phyloP scores from a whole-genome alignment of 1,140 invertebrate genomes.

The Dysdera silvatica region DNA sequence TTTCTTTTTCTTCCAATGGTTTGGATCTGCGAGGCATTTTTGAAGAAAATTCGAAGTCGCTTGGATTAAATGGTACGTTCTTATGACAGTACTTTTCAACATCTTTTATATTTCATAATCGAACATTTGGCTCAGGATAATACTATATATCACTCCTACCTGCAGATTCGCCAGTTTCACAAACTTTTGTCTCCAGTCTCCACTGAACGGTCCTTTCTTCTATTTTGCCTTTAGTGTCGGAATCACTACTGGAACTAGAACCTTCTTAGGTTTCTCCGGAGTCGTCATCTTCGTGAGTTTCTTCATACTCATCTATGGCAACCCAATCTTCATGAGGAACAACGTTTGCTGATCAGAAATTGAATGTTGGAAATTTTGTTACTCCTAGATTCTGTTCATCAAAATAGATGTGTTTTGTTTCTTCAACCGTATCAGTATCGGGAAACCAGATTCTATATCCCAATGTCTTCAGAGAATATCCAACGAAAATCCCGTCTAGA shows the following conservation, averaged over 20 bases:
- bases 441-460: constrained; percentile 8
- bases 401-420: not conserved
- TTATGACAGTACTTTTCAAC: not conserved
- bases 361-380: not conserved
- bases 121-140: no score
- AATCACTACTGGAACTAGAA: not conserved
- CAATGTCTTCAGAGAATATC: constrained; percentile 4
- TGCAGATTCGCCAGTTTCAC: no score
- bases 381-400: not conserved
- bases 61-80: not conserved
- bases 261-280: not conserved
- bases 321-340: not conserved
- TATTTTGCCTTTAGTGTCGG: no score
- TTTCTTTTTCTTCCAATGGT: no score
- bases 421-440: not conserved
- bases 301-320: not conserved
- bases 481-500: constrained; percentile 1
- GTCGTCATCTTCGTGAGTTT: no score
- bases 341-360: no score
- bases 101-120: no score
- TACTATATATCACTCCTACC: no score
- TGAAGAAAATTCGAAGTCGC: no score
- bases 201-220: no score
- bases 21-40: no score
- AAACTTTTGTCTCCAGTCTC: no score